phyloP scores from a whole-genome alignment of 2,797 vertebrate genomes.

The Ctenosaura bakeri region DNA sequence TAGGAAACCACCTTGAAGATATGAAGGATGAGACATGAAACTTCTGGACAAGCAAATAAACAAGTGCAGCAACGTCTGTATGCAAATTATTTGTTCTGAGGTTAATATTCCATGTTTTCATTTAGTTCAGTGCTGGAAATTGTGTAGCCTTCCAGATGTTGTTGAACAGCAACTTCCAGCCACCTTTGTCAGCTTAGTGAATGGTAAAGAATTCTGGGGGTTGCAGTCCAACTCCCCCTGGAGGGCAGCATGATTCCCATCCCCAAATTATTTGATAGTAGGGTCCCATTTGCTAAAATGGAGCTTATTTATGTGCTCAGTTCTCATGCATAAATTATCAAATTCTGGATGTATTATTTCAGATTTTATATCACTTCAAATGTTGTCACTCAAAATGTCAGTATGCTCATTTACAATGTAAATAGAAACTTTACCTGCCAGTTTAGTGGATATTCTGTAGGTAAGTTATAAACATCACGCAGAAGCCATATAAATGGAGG shows the following conservation, averaged over 20 bases:
- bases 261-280: background rate
- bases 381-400: slow-evolving; percentile 50
- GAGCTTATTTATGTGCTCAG: background rate
- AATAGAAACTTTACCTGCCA: slow-evolving; percentile 6
- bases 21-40: background rate
- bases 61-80: background rate
- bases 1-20: background rate
- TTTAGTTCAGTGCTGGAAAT: no score
- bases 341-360: background rate
- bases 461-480: slow-evolving; percentile 53
- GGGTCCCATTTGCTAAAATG: background rate
- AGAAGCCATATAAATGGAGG: slow-evolving; percentile 51
- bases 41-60: background rate
- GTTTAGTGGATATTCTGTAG: slow-evolving; percentile 50
- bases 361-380: slow-evolving; percentile 25
- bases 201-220: no score
- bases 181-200: no score
- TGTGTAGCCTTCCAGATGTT: no score
- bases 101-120: background rate
- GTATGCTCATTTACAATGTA: slow-evolving; percentile 47
- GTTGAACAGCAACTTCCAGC: no score
- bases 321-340: background rate
- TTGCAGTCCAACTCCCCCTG: no score
- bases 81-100: background rate
- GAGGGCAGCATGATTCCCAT: no score